Conservation (phyloP, 1,140 invertebrate species). For the Ladona fulva region DNA sequence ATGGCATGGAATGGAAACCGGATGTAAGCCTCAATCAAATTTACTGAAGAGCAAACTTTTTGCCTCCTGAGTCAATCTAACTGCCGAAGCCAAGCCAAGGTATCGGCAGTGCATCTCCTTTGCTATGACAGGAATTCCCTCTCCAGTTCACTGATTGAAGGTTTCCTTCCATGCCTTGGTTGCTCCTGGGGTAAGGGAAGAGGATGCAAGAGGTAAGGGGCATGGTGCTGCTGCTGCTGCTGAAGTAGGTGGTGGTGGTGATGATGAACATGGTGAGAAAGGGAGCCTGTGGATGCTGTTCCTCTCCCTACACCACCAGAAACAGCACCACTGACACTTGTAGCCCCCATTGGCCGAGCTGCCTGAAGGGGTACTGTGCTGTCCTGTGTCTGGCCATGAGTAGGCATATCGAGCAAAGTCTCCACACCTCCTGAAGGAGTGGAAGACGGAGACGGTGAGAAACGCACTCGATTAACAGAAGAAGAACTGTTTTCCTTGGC, state of each 20-base stretch:
- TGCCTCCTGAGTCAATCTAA: not conserved
- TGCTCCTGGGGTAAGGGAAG: not conserved
- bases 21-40: not conserved
- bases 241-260: not conserved
- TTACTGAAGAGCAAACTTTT: not conserved
- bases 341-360: constrained; percentile 26
- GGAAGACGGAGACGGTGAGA: constrained; percentile 28
- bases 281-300: not conserved
- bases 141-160: constrained; percentile 45
- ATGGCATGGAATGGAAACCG: not conserved
- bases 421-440: constrained; percentile 27
- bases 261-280: not conserved
- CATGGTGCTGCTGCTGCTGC: not conserved
- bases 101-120: not conserved
- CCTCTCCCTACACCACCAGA: not conserved
- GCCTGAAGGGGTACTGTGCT: constrained; percentile 51
- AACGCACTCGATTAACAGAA: constrained; percentile 52
- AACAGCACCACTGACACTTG: constrained; percentile 28
- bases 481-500: constrained; percentile 62
- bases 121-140: constrained; percentile 47
- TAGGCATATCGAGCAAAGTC: constrained; percentile 50
- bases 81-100: constrained; percentile 1
- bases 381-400: constrained; percentile 55
- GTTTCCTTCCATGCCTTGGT: constrained; percentile 31
- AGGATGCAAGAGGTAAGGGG: not conserved